Evolutionary conservation across 2,797 vertebrate genomes (phyloP).

Genomic region (Phataginus tricuspis): DNA sequence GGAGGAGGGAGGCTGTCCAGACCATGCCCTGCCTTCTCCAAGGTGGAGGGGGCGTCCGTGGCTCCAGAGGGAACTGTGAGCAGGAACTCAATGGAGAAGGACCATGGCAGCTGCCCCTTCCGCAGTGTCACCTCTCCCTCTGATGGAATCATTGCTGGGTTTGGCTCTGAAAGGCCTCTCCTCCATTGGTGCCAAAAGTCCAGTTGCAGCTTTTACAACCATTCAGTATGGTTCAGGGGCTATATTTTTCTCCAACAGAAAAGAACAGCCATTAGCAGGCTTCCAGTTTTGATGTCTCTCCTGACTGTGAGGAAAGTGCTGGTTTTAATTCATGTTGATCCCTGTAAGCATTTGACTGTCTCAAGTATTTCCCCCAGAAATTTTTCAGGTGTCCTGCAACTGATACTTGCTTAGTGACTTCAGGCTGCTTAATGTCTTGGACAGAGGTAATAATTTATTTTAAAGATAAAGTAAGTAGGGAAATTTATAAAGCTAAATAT

Average conservation of each 20-base stretch:
- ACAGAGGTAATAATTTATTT: slow-evolving; percentile 77
- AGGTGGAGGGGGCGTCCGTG: accelerated
- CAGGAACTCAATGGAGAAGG: not conserved
- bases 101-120: not conserved
- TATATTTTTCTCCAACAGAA: slow-evolving; percentile 49
- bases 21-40: not conserved
- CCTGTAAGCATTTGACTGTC: slow-evolving; percentile 74
- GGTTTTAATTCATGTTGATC: slow-evolving; percentile 74
- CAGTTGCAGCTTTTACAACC: slow-evolving; percentile 80
- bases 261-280: slow-evolving; percentile 26
- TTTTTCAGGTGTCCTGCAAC: slow-evolving; percentile 76
- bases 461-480: slow-evolving; percentile 74
- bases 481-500: slow-evolving; percentile 87
- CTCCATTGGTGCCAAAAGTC: slow-evolving; percentile 87
- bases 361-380: slow-evolving; percentile 77
- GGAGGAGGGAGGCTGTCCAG: not conserved
- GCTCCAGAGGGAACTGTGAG: not conserved
- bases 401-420: slow-evolving; percentile 67
- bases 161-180: slow-evolving; percentile 83
- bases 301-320: slow-evolving; percentile 76
- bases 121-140: slow-evolving; percentile 57
- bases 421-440: slow-evolving; percentile 68
- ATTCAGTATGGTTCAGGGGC: not conserved
- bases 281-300: slow-evolving; percentile 65
- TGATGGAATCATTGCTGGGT: slow-evolving; percentile 67